Conservation (phyloP, 2,797 vertebrate genomes). For the Sarcophilus harrisii region DNA sequence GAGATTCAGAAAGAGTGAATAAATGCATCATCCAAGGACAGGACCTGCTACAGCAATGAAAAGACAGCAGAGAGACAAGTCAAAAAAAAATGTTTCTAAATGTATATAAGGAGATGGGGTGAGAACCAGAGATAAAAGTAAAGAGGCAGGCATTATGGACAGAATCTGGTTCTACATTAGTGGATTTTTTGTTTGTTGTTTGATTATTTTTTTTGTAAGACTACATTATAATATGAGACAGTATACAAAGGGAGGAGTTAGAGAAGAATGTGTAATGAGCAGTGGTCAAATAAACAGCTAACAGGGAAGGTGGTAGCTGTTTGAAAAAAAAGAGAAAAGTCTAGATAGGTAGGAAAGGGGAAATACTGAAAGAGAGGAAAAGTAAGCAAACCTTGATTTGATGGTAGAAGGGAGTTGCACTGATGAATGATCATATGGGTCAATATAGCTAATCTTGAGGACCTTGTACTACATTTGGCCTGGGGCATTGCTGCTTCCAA, state of each 20-base stretch:
- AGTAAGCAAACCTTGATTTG: neutral
- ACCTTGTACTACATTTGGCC: neutral
- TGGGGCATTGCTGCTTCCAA: neutral
- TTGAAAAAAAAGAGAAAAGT: neutral
- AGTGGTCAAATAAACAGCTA: neutral
- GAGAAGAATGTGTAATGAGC: neutral
- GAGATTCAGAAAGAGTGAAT: neutral
- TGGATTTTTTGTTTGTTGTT: neutral
- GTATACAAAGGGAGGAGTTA: neutral
- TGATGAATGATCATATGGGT: neutral
- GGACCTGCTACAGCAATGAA: neutral
- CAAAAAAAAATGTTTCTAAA: neutral
- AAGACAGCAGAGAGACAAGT: neutral
- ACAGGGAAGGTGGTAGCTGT: neutral
- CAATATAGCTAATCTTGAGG: neutral
- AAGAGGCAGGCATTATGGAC: neutral
- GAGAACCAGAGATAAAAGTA: neutral
- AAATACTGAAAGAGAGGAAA: neutral
- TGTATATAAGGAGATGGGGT: neutral
- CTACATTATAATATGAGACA: neutral
- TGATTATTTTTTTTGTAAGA: neutral
- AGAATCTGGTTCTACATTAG: neutral
- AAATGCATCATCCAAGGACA: neutral
- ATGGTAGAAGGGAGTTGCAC: neutral
- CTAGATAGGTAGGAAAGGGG: neutral